These are phyloP conservation scores for Eubucco bourcierii DNA, from an alignment of 2,113 vertebrate genomes.

Conservation along the genomic window DNA sequence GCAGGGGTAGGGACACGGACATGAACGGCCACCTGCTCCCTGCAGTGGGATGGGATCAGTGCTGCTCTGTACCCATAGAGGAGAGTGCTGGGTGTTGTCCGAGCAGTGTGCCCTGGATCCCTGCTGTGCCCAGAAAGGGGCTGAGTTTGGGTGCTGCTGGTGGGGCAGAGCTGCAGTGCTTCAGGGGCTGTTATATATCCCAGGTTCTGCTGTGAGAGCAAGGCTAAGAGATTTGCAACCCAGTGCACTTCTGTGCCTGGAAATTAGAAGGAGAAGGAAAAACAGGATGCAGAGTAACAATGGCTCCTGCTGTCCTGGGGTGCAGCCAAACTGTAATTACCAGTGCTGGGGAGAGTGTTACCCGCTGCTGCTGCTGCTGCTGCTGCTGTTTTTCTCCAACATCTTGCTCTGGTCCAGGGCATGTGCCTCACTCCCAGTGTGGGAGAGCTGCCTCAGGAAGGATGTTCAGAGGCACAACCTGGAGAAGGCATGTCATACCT, in stretches of 20 bases:
- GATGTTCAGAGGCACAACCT: neutral
- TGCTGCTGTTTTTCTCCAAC: neutral
- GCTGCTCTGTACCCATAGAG: neutral
- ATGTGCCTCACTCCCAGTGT: neutral
- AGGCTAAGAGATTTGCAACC: neutral
- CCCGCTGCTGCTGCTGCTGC: neutral
- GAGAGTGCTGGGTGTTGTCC: fast-evolving
- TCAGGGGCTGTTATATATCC: neutral
- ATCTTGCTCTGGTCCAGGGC: neutral
- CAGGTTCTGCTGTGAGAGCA: fast-evolving
- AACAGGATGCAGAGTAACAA: neutral
- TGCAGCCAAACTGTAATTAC: neutral
- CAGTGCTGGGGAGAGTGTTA: neutral
- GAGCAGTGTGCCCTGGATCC: fast-evolving
- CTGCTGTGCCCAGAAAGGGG: neutral
- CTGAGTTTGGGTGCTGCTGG: neutral
- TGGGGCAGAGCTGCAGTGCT: neutral
- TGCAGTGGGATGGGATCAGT: neutral
- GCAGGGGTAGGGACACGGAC: neutral
- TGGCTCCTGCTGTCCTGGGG: neutral
- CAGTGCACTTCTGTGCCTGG: fast-evolving
- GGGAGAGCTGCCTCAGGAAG: neutral
- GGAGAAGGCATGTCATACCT: neutral
- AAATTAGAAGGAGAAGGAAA: neutral
- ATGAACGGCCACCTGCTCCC: neutral